Percentiles rank a stretch among this genome's conserved stretches.
Evolutionary conservation across 2,888 invertebrate species (phyloP).

Genomic region (Drosophila anceps): DNA sequence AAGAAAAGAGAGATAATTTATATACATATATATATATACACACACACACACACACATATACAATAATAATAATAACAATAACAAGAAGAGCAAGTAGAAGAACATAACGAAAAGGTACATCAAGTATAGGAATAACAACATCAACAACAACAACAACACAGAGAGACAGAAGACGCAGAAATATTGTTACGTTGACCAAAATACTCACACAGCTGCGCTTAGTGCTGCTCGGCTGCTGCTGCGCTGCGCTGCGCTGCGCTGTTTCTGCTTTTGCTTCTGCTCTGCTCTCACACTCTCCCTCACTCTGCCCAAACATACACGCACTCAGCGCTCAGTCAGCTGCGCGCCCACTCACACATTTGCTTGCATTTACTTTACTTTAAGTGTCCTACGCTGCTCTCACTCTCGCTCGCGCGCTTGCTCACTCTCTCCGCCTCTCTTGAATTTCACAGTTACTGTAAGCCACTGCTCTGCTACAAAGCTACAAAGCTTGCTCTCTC

Average conservation of each 20-base stretch:
- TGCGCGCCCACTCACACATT: slow-evolving; percentile 11
- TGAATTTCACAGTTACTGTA: background rate
- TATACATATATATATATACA: background rate
- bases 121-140: slow-evolving; percentile 19
- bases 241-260: slow-evolving; percentile 3
- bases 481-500: slow-evolving; percentile 9
- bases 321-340: background rate
- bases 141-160: slow-evolving; percentile 38
- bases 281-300: background rate
- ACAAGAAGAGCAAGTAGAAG: slow-evolving; percentile 7
- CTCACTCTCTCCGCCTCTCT: background rate
- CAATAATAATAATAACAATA: slow-evolving; percentile 13
- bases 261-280: no score
- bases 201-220: slow-evolving; percentile 54
- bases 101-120: slow-evolving; percentile 14
- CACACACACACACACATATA: background rate
- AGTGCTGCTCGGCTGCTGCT: slow-evolving; percentile 10
- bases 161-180: slow-evolving; percentile 47
- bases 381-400: slow-evolving; percentile 10
- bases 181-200: slow-evolving; percentile 35
- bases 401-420: slow-evolving; percentile 12
- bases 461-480: background rate
- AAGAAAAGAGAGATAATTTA: slow-evolving; percentile 10
- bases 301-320: no score
- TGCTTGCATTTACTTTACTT: slow-evolving; percentile 2